A percentile compares a stretch with the other conserved stretches of the same genome.
These are phyloP conservation scores for Drosophila ananassae DNA, from an alignment of 1,140 invertebrate genomes.

Conservation along the genomic window DNA sequence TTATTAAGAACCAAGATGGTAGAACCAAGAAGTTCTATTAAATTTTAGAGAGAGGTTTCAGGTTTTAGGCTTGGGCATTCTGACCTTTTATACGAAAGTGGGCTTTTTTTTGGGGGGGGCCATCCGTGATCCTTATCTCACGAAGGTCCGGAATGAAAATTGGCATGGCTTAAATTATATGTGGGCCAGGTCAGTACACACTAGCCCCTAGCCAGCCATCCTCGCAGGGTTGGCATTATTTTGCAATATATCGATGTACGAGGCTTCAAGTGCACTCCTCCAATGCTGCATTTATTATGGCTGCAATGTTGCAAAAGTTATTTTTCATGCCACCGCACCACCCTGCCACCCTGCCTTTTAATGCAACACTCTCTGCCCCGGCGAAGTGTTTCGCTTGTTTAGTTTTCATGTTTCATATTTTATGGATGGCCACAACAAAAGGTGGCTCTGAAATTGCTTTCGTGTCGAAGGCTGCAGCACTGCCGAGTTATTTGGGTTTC, in stretches of 20 bases:
- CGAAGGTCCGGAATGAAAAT: conserved; percentile 30
- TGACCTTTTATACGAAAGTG: conserved; percentile 11
- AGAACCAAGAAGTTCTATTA: background rate
- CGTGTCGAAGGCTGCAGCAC: conserved; percentile 34
- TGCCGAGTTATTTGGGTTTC: conserved; percentile 12
- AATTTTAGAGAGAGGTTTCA: background rate
- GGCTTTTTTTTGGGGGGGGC: conserved; percentile 17
- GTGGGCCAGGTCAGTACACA: conserved; percentile 14
- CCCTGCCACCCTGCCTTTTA: conserved; percentile 7
- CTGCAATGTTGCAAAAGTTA: conserved; percentile 55
- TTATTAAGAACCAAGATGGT: conserved; percentile 3
- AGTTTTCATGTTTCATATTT: conserved; percentile 46
- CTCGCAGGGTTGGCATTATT: conserved; percentile 18
- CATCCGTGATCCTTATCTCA: conserved; percentile 49
- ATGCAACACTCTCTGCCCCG: background rate
- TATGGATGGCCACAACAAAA: conserved; percentile 54
- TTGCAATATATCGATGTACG: conserved; percentile 53
- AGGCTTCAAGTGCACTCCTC: conserved; percentile 57
- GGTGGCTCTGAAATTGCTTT: conserved; percentile 34
- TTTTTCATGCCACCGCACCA: conserved; percentile 16
- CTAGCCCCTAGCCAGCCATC: background rate
- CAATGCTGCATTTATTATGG: conserved; percentile 58
- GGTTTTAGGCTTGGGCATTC: background rate
- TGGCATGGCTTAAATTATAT: conserved; percentile 41
- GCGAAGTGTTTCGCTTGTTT: conserved; percentile 32